These are phyloP conservation scores for Heliangelus exortis DNA, from an alignment of 2,797 vertebrate species.

Conservation along the genomic window DNA sequence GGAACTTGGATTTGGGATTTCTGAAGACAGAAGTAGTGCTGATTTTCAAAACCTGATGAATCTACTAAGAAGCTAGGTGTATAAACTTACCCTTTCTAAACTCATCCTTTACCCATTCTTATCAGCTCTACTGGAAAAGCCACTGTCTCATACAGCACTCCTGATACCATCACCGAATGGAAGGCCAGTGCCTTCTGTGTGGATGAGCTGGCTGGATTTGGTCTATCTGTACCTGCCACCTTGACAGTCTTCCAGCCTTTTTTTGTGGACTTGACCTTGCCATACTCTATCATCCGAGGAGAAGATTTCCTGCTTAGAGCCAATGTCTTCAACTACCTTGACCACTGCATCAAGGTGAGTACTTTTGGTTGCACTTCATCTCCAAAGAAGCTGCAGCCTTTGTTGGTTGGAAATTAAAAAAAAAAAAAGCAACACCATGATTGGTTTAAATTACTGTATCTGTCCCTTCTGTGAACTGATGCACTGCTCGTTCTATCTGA, in stretches of 20 bases:
- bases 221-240: slow-evolving; percentile 77
- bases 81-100: not conserved
- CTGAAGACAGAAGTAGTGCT: not conserved
- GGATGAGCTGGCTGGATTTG: slow-evolving; percentile 76
- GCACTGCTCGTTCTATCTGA: not conserved
- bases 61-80: not conserved
- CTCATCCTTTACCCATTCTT: not conserved
- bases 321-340: slow-evolving; percentile 82
- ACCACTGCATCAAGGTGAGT: slow-evolving; percentile 81
- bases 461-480: not conserved
- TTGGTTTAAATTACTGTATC: not conserved
- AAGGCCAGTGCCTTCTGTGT: slow-evolving; percentile 86
- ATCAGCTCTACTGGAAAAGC: slow-evolving; percentile 65
- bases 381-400: not conserved
- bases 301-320: slow-evolving; percentile 85
- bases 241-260: slow-evolving; percentile 84
- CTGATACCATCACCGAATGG: slow-evolving; percentile 90
- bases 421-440: not conserved
- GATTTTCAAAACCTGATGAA: not conserved
- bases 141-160: slow-evolving; percentile 67
- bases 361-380: not conserved
- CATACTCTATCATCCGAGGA: slow-evolving; percentile 84
- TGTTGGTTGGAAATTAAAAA: not conserved
- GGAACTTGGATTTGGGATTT: not conserved
- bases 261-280: slow-evolving; percentile 85